A percentile compares a stretch with the other conserved stretches of the same genome.
phyloP scores from a whole-genome alignment of 2,888 invertebrate genomes.

The Tipula confusa region DNA sequence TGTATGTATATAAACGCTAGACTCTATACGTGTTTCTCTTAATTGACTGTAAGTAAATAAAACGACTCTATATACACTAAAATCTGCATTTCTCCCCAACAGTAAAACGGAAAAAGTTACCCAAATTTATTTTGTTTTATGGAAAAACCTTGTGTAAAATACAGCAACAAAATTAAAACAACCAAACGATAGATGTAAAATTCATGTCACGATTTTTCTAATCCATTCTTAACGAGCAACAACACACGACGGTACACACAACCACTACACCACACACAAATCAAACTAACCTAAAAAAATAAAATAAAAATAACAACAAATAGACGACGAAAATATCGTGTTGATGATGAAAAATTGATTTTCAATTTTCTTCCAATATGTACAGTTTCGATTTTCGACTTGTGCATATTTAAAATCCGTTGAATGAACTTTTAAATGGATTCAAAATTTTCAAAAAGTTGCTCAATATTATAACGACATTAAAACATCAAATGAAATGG shows the following conservation, averaged over 20 bases:
- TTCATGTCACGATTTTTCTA: conserved; percentile 17
- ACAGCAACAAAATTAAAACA: background rate
- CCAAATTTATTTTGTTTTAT: background rate
- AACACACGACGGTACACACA: background rate
- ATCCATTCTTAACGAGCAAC: conserved; percentile 20
- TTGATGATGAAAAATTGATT: background rate
- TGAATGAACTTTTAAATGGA: no score
- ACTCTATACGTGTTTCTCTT: background rate
- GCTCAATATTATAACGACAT: no score
- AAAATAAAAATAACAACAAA: background rate
- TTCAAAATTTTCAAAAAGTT: no score
- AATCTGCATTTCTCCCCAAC: background rate
- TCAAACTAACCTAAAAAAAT: background rate
- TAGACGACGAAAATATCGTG: background rate
- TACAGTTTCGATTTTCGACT: no score
- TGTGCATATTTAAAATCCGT: no score
- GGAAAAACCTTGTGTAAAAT: background rate
- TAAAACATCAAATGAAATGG: no score
- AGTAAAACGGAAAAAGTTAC: background rate
- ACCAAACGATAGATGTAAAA: background rate
- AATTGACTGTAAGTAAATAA: conserved; percentile 21
- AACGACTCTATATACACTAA: background rate
- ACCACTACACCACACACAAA: background rate
- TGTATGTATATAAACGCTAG: background rate
- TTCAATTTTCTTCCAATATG: background rate